A percentile compares a stretch with the other conserved stretches of the same genome.
Conservation (phyloP, 2,113 vertebrate genomes). For the Leucopsar rothschildi region DNA sequence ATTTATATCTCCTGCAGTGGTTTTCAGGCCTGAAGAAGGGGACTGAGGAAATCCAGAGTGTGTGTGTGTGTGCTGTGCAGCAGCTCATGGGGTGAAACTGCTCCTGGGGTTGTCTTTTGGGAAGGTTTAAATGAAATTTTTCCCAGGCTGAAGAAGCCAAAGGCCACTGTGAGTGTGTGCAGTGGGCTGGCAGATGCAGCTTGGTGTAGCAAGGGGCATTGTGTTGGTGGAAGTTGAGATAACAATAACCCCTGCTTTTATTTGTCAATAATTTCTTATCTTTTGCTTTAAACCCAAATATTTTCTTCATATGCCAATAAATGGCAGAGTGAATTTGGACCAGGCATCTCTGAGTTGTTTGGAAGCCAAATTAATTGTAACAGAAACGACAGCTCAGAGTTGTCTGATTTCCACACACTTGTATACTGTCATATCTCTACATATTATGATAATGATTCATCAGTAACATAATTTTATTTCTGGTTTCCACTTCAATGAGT, state of each 20-base stretch:
- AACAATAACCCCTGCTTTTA: neutral
- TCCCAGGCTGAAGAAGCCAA: neutral
- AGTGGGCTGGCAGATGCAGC: neutral
- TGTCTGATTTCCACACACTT: neutral
- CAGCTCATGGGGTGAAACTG: neutral
- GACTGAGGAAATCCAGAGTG: fast-evolving
- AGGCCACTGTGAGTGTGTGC: neutral
- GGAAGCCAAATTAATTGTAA: neutral
- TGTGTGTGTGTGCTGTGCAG: neutral
- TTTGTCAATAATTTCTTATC: neutral
- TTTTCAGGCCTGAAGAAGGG: neutral
- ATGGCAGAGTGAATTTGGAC: neutral
- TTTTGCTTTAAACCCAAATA: conserved; percentile 2
- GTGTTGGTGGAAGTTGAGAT: neutral
- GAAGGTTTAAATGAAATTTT: neutral
- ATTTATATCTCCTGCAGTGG: neutral
- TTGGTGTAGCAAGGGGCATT: neutral
- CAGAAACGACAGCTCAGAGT: neutral
- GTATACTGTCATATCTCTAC: neutral
- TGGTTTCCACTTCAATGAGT: neutral
- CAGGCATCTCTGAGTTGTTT: neutral
- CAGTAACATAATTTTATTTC: neutral
- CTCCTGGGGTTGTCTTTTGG: neutral
- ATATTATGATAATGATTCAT: neutral
- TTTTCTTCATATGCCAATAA: neutral